Evolutionary conservation across 2,113 vertebrate species (phyloP), one percentile per base, ranked within the genome.

Genomic region (Gyps fulvus): DNA sequence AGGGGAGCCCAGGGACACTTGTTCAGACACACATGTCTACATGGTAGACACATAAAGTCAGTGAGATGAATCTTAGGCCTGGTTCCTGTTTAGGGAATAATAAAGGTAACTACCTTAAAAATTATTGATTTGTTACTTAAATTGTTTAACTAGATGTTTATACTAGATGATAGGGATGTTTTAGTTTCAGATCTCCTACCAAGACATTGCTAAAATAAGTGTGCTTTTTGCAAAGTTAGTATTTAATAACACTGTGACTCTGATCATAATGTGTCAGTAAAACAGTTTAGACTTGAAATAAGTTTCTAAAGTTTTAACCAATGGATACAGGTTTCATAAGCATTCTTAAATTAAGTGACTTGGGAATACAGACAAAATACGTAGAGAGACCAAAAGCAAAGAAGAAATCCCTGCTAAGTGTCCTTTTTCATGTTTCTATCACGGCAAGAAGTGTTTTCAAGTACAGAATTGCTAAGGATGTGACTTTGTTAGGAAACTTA

Each of bases 21-120:
- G 12, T 27, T 94, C 25, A 69, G 38, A 13, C 27, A 29, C 36
- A 54, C 0, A 1, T 0, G 0, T 62, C 36, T 36, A 19, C 25
- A 9, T 26, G 9, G 54, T 4, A 62, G 16, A 11, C 20, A 13
- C 7, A 14, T 54, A 85, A 89, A 93, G 26, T 42, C 47, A 59
- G 7, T 18, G 7, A 78, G 63, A 80, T 52, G 1, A 83, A 43
- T 71, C 63, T 10, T 82, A 20, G 6, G 3, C 20, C 7, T 59
- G 5, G 32, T 38, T 82, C 38, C 9, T 42, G 2, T 55, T 82
- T 47, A 63, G 18, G 26, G 34, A 78, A 73, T 72, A 71, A 49
- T 36, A 59, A 57, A 85, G 38, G 2, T 26, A 87, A 31, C 7
- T 63, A 45, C 15, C 13, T 50, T 50, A 59, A 79, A 93, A 85